These are phyloP conservation scores for Caenorhabditis macrosperma DNA, from an alignment of 2,888 invertebrate genomes.

Conservation along the genomic window DNA sequence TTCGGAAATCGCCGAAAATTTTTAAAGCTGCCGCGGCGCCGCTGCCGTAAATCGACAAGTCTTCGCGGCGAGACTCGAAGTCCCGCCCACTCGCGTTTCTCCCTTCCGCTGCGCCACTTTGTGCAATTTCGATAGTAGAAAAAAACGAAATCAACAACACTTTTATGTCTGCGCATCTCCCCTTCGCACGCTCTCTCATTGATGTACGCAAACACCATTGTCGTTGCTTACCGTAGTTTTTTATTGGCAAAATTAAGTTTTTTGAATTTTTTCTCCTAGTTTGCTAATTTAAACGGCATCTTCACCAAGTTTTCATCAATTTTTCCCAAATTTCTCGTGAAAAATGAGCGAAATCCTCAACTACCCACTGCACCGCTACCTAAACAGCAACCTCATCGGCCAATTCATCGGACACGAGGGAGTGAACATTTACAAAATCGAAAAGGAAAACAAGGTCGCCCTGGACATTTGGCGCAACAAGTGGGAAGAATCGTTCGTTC, in stretches of 20 bases:
- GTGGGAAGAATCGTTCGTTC: slow-evolving; percentile 15
- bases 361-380: slow-evolving; percentile 25
- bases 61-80: no score
- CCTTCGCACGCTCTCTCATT: not conserved
- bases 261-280: not conserved
- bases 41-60: no score
- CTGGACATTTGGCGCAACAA: slow-evolving; percentile 36
- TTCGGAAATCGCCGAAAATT: no score
- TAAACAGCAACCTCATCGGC: slow-evolving; percentile 32
- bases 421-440: slow-evolving; percentile 42
- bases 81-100: no score
- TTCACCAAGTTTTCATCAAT: not conserved
- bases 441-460: slow-evolving; percentile 31
- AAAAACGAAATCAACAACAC: no score
- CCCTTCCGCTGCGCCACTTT: no score
- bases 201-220: slow-evolving; percentile 12
- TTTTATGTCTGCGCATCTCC: not conserved
- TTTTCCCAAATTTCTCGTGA: not conserved
- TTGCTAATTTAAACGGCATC: not conserved
- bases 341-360: slow-evolving; percentile 42
- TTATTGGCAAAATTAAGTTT: not conserved
- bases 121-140: no score
- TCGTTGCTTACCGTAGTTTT: slow-evolving; percentile 13
- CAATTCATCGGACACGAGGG: slow-evolving; percentile 53
- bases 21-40: no score